Base-by-base conservation (phyloP, 2,797 vertebrate genomes). In the Malacoctenus gilli region DNA sequence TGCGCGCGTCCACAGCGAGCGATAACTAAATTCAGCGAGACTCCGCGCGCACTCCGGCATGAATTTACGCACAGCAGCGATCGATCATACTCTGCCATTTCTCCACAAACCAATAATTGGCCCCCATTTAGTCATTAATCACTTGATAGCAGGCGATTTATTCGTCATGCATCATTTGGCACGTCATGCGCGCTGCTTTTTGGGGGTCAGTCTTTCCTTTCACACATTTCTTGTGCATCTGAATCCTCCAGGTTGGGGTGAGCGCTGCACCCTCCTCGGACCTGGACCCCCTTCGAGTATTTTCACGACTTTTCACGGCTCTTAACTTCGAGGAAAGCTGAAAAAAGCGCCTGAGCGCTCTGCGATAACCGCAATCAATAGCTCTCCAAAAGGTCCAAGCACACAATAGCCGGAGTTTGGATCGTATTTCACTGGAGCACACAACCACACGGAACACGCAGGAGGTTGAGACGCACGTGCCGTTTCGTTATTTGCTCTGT, bases 281-380 rank as follows among this genome's bases (percentile, higher is more conserved):
- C n/a, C n/a, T n/a, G n/a, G n/a, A n/a, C n/a, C n/a, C n/a, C n/a
- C n/a, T n/a, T n/a, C n/a, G n/a, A n/a, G n/a, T n/a, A n/a, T n/a
- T n/a, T n/a, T n/a, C n/a, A n/a, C n/a, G n/a, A n/a, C n/a, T n/a
- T n/a, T n/a, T n/a, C n/a, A n/a, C n/a, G n/a, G n/a, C n/a, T n/a
- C n/a, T n/a, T n/a, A n/a, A n/a, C n/a, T n/a, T n/a, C n/a, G n/a
- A n/a, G n/a, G n/a, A n/a, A n/a, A n/a, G n/a, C n/a, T n/a, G n/a
- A n/a, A 28, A 28, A 28, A 28, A 6, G 25, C 2, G 32, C 21
- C 47, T 19, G 12, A n/a, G n/a, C n/a, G n/a, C n/a, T n/a, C n/a
- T n/a, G n/a, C n/a, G n/a, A 37, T 49, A 35, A 50, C 67, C 57
- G 9, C 25, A 60, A 58, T 72, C 36, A 75, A 47, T 39, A 25